A percentile compares a stretch with the other conserved stretches of the same genome.
Conservation (phyloP, 1,140 invertebrate species). For the Cotesia chilonis region DNA sequence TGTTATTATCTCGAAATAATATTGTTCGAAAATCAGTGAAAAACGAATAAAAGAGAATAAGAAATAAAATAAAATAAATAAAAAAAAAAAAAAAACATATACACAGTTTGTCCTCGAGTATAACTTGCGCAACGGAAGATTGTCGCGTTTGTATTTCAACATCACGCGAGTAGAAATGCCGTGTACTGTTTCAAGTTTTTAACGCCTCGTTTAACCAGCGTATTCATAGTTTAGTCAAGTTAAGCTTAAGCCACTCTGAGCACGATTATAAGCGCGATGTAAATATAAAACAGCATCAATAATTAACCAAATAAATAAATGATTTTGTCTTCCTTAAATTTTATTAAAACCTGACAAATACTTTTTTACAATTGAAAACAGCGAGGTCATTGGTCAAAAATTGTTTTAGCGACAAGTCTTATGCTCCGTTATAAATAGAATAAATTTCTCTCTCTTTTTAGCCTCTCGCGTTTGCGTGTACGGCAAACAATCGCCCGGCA, state of each 20-base stretch:
- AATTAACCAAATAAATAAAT: no score
- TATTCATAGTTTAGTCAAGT: no score
- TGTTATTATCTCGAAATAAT: no score
- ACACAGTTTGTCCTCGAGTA: neutral
- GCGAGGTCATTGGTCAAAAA: constrained; percentile 1
- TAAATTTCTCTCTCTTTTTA: constrained; percentile 2
- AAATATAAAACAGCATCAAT: no score
- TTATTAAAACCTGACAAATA: neutral
- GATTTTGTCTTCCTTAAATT: no score
- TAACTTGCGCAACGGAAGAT: neutral
- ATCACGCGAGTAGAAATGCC: neutral
- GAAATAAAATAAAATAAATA: neutral
- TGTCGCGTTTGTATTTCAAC: constrained; percentile 4
- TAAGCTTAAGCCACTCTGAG: no score
- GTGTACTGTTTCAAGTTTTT: neutral
- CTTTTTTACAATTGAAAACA: neutral
- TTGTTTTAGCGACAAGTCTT: neutral
- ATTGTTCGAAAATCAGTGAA: no score
- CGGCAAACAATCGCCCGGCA: neutral
- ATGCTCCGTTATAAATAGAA: constrained; percentile 3
- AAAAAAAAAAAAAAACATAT: neutral
- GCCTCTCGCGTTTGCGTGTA: neutral
- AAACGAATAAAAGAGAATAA: neutral
- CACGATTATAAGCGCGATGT: no score
- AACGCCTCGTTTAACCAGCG: neutral